Conservation (phyloP, 2,888 invertebrate genomes). For the Drosophila prolongata region DNA sequence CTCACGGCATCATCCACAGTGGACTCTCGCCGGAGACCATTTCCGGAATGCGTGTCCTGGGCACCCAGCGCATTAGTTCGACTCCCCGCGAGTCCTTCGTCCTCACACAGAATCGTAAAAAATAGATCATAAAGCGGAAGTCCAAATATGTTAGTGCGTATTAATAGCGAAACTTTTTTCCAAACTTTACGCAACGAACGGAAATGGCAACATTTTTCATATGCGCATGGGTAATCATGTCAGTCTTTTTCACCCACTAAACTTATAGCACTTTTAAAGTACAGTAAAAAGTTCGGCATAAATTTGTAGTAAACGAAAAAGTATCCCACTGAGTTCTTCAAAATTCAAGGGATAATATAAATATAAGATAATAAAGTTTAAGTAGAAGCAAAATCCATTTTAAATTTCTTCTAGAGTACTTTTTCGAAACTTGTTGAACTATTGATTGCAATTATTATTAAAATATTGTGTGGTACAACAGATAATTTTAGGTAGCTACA, state of each 20-base stretch:
- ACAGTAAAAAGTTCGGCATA: constrained; percentile 8
- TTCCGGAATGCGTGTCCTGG: constrained; percentile 48
- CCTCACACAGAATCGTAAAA: constrained; percentile 57
- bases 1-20: constrained; percentile 31
- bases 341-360: neutral
- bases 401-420: neutral
- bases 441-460: no score
- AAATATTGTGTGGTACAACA: no score
- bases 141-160: constrained; percentile 39
- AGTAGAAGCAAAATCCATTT: neutral
- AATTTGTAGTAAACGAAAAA: neutral
- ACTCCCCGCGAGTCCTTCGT: constrained; percentile 28
- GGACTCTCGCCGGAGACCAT: constrained; percentile 40
- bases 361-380: neutral
- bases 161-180: constrained; percentile 33
- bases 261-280: constrained; percentile 15
- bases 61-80: constrained; percentile 49
- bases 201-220: constrained; percentile 10
- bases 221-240: constrained; percentile 8
- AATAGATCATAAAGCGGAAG: constrained; percentile 62
- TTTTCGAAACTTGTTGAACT: neutral
- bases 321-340: neutral
- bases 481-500: no score
- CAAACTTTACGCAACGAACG: constrained; percentile 10
- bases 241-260: constrained; percentile 2